Conservation (phyloP, 2,113 vertebrate species). For the Nicator chloris region DNA sequence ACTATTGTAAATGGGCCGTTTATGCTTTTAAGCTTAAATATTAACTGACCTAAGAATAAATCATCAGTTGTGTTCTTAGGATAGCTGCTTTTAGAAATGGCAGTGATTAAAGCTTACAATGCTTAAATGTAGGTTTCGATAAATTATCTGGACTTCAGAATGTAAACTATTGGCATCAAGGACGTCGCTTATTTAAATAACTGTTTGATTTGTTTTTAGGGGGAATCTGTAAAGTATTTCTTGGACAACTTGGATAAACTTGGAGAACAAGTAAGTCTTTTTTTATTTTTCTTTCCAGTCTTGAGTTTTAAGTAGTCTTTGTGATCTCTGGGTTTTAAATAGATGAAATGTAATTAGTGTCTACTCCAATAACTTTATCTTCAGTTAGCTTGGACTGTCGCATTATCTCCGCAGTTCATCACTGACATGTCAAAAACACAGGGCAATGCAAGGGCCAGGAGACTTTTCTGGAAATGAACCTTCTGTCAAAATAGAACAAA, state of each 20-base stretch:
- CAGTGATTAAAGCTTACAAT: neutral
- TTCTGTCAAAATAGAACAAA: neutral
- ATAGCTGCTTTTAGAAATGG: neutral
- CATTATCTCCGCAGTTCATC: neutral
- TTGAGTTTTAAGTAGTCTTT: neutral
- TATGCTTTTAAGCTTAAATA: neutral
- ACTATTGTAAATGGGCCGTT: neutral
- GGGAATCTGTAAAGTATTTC: conserved; percentile 99
- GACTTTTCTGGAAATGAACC: neutral
- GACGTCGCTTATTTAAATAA: conserved; percentile 12
- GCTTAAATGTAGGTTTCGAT: neutral
- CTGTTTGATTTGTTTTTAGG: conserved; percentile 76
- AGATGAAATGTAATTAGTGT: neutral
- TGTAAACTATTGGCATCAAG: conserved; percentile 19
- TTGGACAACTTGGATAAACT: conserved; percentile 99
- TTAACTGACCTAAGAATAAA: neutral
- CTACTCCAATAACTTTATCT: neutral
- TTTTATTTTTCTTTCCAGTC: neutral
- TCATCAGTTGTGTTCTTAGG: neutral
- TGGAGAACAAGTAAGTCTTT: conserved; percentile 85
- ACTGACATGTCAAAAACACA: neutral
- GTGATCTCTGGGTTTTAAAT: conserved; percentile 7
- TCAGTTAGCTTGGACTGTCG: neutral
- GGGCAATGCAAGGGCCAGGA: neutral
- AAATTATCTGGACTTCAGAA: conserved; percentile 7